Evolutionary conservation across 30 jellyfish, hydroid and myxozoan genomes (phyloP), one percentile per base, ranked within the genome.

Genomic region (Aurelia aurita): DNA sequence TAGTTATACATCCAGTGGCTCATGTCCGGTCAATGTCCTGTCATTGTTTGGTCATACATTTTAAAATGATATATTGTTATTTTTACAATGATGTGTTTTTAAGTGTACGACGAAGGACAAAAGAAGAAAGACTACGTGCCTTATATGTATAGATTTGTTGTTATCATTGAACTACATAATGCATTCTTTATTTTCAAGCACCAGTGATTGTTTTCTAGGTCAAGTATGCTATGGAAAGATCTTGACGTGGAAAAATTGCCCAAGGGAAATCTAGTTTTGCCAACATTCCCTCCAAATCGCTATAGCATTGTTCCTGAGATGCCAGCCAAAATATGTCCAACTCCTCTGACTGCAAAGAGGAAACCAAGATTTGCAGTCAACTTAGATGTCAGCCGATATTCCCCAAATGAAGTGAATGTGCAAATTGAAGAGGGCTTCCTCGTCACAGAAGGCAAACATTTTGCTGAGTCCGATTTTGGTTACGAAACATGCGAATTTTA

Each of bases 361-460:
- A 72, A 65, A 80, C 89, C 95, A 43, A 88, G 71, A 69, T 90
- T 90, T 34, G 46, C 86, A 21, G 93, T 90, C 25, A 90, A 84
- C 47, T 87, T 91, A 45, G 98, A 91, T 74, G 98, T 91, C 66
- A 85, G 89, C 61, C 95, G 67, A 49, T 91, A 91, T 69, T 90
- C 89, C 8, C 98, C 98, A 28, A 71, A 91, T 18, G 98, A 91
- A 65, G 88, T 91, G 59, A 44, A 65, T 29, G 95, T 91, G 16
- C 69, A 84, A 45, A 26, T 91, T 8, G 96, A 74, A 60, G 96
- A 79, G 23, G 91, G 96, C 2, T 78, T 49, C 25, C 86, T 91
- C 26, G 39, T 72, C 19, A 92, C 91, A 0, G 94, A 91, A 62
- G 98, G 98, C 3, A 91, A 86, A 60, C 98, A 91, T 57, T 85